phyloP scores from a whole-genome alignment of 2,113 vertebrate genomes.

The Damaliscus lunatus region DNA sequence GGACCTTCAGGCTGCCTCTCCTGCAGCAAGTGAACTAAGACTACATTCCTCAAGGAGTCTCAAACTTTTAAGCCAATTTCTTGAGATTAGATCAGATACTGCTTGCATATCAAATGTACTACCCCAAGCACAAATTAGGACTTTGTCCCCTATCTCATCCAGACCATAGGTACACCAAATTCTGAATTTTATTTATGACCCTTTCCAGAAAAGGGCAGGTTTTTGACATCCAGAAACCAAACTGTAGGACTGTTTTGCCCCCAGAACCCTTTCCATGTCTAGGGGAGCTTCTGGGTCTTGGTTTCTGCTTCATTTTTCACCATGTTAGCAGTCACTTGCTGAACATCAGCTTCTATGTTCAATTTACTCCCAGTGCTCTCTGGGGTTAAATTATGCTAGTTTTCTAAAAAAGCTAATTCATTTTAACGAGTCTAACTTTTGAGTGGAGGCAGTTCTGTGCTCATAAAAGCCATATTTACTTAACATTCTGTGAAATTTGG shows the following conservation, averaged over 20 bases:
- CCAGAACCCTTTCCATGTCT: neutral
- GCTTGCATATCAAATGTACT: neutral
- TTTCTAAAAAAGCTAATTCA: neutral
- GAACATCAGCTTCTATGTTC: neutral
- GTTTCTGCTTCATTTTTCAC: neutral
- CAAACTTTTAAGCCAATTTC: neutral
- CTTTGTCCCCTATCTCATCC: neutral
- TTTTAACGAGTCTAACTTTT: neutral
- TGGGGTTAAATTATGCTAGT: neutral
- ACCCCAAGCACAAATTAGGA: neutral
- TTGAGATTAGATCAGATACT: neutral
- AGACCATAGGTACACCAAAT: neutral
- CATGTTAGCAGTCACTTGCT: neutral
- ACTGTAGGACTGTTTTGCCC: neutral
- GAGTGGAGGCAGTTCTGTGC: neutral
- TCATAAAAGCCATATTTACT: neutral
- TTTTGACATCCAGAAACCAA: neutral
- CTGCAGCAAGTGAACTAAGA: neutral
- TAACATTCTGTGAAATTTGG: neutral
- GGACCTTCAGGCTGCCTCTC: neutral
- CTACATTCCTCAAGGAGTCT: neutral
- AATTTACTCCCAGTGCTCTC: fast-evolving
- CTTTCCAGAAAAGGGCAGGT: neutral
- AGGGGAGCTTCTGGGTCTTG: neutral
- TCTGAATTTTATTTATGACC: neutral